Conservation (phyloP, 92 coral and sea anemone genomes). For the Porites evermanni region DNA sequence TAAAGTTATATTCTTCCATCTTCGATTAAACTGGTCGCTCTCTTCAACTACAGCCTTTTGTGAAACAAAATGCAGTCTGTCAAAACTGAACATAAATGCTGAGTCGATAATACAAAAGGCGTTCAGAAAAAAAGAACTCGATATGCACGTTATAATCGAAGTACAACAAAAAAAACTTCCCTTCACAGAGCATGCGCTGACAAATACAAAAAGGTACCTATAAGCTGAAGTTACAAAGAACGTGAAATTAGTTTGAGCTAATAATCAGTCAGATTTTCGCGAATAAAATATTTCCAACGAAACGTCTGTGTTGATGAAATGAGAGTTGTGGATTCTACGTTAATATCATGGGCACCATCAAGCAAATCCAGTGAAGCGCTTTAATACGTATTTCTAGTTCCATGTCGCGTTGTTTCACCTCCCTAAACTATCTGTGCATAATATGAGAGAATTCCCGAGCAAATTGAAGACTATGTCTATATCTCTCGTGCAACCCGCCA, state of each 20-base stretch:
- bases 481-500: background rate
- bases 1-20: background rate
- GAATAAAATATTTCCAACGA: conserved; percentile 3
- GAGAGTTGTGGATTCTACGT: background rate
- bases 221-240: conserved; percentile 43
- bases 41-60: conserved; percentile 33
- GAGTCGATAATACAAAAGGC: conserved; percentile 43
- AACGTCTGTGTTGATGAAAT: conserved; percentile 40
- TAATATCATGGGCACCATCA: background rate
- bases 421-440: background rate
- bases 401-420: background rate
- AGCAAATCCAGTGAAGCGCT: background rate
- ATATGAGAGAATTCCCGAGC: background rate
- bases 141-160: conserved; percentile 18
- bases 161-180: conserved; percentile 14
- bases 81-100: conserved; percentile 24
- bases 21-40: conserved; percentile 15
- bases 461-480: background rate
- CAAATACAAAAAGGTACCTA: background rate
- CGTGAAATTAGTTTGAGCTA: conserved; percentile 7
- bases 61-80: conserved; percentile 12
- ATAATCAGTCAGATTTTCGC: background rate
- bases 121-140: conserved; percentile 21
- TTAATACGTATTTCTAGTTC: background rate
- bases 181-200: background rate